Percentiles rank a stretch among this genome's conserved stretches.
Evolutionary conservation across 2,888 invertebrate species (phyloP).

Genomic region (Tigriopus californicus): DNA sequence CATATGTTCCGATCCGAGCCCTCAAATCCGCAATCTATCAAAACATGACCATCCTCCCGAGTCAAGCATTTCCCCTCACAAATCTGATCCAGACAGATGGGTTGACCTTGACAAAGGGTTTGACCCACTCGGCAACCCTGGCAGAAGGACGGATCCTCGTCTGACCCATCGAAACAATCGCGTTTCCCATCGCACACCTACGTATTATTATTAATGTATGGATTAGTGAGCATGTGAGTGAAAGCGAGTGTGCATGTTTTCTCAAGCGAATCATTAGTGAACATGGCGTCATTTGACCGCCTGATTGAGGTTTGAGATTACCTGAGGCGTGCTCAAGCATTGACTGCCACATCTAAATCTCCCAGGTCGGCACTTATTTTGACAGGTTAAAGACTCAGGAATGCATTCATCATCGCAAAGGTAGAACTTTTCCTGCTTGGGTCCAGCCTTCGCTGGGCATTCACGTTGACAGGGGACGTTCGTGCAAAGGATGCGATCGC

Average conservation of each 20-base stretch:
- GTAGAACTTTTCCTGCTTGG: not conserved
- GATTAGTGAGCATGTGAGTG: no score
- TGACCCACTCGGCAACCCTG: not conserved
- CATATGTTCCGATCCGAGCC: not conserved
- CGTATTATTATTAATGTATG: no score
- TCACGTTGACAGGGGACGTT: not conserved
- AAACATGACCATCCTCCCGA: not conserved
- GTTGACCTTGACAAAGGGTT: slow-evolving; percentile 1
- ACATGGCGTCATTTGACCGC: no score
- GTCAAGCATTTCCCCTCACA: slow-evolving; percentile 1
- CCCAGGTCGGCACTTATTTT: slow-evolving; percentile 2
- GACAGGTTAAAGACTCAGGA: not conserved
- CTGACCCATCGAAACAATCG: slow-evolving; percentile 3
- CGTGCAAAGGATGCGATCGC: not conserved
- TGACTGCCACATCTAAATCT: slow-evolving; percentile 1
- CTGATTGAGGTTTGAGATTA: no score
- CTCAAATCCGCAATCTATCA: slow-evolving; percentile 7
- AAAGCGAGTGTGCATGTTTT: no score
- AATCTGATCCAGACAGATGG: not conserved
- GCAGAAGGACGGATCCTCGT: not conserved
- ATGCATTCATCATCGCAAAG: not conserved
- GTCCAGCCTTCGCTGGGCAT: not conserved
- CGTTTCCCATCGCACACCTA: not conserved
- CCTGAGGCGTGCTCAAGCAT: not conserved
- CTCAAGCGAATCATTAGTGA: no score